A percentile compares a stretch with the other conserved stretches of the same genome.
Conservation (phyloP, 2,888 invertebrate genomes). For the Eutolmus rufibarbis region DNA sequence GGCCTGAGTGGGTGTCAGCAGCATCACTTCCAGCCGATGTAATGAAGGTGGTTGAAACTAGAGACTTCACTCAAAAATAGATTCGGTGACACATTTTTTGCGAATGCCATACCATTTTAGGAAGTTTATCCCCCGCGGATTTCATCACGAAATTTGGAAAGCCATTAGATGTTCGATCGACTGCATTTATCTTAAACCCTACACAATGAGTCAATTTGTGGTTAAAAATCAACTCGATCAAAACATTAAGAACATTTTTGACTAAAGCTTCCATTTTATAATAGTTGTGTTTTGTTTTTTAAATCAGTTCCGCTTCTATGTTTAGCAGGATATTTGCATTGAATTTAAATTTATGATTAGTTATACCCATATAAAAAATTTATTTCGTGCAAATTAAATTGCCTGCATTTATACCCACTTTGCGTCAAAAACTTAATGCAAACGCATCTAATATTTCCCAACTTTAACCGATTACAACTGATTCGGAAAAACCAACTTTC, state of each 20-base stretch:
- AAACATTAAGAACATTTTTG: background rate
- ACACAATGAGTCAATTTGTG: background rate
- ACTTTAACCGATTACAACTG: background rate
- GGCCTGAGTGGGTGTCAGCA: background rate
- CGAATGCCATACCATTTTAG: background rate
- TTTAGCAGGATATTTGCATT: too few species aligned
- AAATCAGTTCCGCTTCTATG: too few species aligned
- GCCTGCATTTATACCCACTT: too few species aligned
- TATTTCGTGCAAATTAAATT: too few species aligned
- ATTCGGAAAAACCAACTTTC: background rate
- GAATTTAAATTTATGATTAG: too few species aligned
- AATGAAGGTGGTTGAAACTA: conserved; percentile 6
- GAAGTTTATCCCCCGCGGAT: background rate
- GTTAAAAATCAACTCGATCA: background rate
- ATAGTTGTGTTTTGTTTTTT: too few species aligned
- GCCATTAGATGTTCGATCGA: background rate
- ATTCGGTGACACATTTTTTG: conserved; percentile 1
- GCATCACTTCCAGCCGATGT: background rate
- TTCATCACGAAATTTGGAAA: background rate
- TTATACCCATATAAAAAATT: too few species aligned
- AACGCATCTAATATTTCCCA: too few species aligned
- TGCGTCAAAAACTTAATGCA: too few species aligned
- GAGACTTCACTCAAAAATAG: background rate
- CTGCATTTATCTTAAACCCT: background rate
- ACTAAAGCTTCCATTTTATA: background rate